Conservation (phyloP, 2,113 vertebrate species). For the Nesoenas mayeri region DNA sequence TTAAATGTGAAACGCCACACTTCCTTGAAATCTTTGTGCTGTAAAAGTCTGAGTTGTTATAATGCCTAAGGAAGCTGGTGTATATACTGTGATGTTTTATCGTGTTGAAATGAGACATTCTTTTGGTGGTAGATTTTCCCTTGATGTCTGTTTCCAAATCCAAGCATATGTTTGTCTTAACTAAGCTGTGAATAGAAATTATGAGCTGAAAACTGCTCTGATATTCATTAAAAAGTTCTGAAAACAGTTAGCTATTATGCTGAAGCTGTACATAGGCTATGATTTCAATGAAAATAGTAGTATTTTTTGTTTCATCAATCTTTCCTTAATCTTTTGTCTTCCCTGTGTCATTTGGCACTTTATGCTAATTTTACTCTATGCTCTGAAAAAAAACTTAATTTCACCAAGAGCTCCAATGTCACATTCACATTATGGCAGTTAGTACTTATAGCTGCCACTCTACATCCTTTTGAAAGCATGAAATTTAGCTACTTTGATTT, state of each 20-base stretch:
- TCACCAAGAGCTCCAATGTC: neutral
- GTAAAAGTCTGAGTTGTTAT: neutral
- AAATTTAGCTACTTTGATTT: neutral
- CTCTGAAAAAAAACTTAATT: neutral
- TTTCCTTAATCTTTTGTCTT: neutral
- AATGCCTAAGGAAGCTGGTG: neutral
- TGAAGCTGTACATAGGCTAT: neutral
- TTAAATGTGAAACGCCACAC: neutral
- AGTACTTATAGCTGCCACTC: neutral
- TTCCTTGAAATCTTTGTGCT: neutral
- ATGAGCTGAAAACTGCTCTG: neutral
- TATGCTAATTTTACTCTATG: neutral
- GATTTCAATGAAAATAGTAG: neutral
- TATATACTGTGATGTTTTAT: neutral
- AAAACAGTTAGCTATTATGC: neutral
- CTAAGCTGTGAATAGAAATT: neutral
- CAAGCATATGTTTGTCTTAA: neutral
- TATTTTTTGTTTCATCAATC: neutral
- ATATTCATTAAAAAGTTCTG: neutral
- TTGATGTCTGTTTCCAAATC: neutral
- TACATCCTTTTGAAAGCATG: neutral
- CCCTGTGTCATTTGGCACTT: neutral
- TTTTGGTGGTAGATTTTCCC: neutral
- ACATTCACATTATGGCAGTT: neutral
- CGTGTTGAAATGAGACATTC: neutral